phyloP scores from a whole-genome alignment of 2,113 vertebrate genomes.

The Craseonycteris thonglongyai region DNA sequence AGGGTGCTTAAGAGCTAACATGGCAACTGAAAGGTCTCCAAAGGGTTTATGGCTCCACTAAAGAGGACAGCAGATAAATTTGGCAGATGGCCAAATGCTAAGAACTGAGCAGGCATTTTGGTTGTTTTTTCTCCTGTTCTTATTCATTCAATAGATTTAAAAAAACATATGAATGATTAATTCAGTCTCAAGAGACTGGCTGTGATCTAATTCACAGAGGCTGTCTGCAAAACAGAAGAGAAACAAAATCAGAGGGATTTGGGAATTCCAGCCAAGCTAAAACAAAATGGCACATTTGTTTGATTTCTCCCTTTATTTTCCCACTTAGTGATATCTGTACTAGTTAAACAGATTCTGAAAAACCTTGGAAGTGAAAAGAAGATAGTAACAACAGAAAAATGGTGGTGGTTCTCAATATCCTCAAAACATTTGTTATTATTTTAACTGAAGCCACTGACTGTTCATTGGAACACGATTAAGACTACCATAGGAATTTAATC shows the following conservation, averaged over 20 bases:
- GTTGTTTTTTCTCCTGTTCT: neutral
- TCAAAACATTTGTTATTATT: neutral
- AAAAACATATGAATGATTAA: constrained; percentile 56
- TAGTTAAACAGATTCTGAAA: neutral
- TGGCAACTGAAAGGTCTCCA: constrained; percentile 16
- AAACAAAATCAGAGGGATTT: constrained; percentile 15
- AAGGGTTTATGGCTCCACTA: neutral
- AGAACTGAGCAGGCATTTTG: constrained; percentile 5
- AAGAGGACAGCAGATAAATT: constrained; percentile 31
- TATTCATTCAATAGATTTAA: constrained; percentile 29
- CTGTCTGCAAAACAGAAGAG: constrained; percentile 1
- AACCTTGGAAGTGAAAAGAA: neutral
- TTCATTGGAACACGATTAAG: neutral
- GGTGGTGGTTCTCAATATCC: neutral
- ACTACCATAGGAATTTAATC: neutral
- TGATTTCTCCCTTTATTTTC: constrained; percentile 24
- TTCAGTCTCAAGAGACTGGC: constrained; percentile 40
- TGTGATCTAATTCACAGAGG: constrained; percentile 33
- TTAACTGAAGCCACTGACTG: neutral
- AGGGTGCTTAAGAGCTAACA: neutral
- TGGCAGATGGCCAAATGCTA: constrained; percentile 15
- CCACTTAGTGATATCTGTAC: neutral
- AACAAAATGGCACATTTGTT: constrained; percentile 7
- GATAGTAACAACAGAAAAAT: neutral
- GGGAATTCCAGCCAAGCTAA: neutral